Base-by-base conservation (phyloP, 2,888 invertebrate species). In the Dasypolia templi region DNA sequence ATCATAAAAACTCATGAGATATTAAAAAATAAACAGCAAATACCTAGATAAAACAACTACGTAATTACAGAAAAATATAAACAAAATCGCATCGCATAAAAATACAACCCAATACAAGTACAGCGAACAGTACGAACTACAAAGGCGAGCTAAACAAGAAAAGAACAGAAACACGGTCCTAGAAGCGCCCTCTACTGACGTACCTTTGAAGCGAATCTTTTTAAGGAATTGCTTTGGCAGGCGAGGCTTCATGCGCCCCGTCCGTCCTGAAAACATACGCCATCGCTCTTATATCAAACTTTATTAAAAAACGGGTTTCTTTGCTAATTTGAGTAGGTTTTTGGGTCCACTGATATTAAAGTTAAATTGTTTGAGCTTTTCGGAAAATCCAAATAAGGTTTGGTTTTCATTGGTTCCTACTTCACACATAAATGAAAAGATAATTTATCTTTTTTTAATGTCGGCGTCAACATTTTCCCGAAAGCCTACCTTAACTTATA, bases 141-240 rank as follows among this genome's bases (percentile, higher is more conserved):
- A 79, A 83, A 80, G 83, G 79, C 44, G 73, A 75, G 62, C 76
- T 77, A 81, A 49, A 76, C 77, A 76, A 46, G 46, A 74, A 82
- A 65, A 79, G 59, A 64, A 79, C 73, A 75, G 56, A 77, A 80
- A 77, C 58, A 77, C 77, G 81, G 65, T 72, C 58, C 84, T 86
- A 89, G 78, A 84, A 91, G 90, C 89, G 88, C 93, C 94, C 91
- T 87, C 95, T 95, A 94, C 92, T 81, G 90, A 94, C 95, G 87
- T 95, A 96, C 95, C 95, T 96, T 94, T 95, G 90, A 90, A 92
- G 71, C 94, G 94, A 80, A 93, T 92, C 92, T 95, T 96, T 95
- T 96, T 96, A 89, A 95, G 88, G 85, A 93, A 94, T 90, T 91
- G 91, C 91, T 95, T 96, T 84, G 94, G 88, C 72, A 91, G 91